Evolutionary conservation across 2,113 vertebrate genomes (phyloP), one percentile per base, ranked within the genome.

Genomic region (Haplochromis burtoni): DNA sequence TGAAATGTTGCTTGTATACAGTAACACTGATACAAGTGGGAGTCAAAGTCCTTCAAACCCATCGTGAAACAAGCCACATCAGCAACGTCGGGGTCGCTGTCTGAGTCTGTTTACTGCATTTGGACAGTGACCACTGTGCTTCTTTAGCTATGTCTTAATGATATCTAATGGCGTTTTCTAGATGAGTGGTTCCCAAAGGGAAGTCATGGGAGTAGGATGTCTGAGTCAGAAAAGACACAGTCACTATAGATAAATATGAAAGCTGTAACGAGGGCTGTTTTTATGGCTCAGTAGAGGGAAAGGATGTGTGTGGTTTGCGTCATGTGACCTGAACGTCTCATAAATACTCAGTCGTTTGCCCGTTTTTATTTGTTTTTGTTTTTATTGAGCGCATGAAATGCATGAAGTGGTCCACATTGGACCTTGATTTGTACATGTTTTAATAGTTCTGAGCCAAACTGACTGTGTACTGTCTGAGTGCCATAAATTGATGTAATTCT

Each of bases 361-460:
- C n/a, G 10, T 17, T 35, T 63, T 61, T 66, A 17, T n/a, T 35
- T 35, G 31, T 35, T 35, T 63, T 35, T 66, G 16, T 66, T 66
- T 66, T 66, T 66, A 35, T 21, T 85, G 45, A 53, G 38, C 31
- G 12, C 55, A 29, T 11, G 57, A 47, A 85, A 85, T 21, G 40
- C 5, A 38, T 31, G 10, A 85, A 54, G 49, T 90, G 80, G 87
- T 95, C 92, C 94, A 95, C 85, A 93, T 94, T 95, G 94, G 93
- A 94, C 87, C 86, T 91, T 47, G 10, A 92, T 81, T 45, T 83
- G 19, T 57, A 79, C 19, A 83, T 76, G 35, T 90, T 73, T 14
- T 31, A 26, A 63, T 83, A 11, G 80, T 45, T 83, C 21, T 66
- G 10, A 76, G n/a, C 55, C 53, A 16, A 82, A 87, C 78, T 4